Evolutionary conservation across 2,113 vertebrate species (phyloP).

Genomic region (Probosciger aterrimus): DNA sequence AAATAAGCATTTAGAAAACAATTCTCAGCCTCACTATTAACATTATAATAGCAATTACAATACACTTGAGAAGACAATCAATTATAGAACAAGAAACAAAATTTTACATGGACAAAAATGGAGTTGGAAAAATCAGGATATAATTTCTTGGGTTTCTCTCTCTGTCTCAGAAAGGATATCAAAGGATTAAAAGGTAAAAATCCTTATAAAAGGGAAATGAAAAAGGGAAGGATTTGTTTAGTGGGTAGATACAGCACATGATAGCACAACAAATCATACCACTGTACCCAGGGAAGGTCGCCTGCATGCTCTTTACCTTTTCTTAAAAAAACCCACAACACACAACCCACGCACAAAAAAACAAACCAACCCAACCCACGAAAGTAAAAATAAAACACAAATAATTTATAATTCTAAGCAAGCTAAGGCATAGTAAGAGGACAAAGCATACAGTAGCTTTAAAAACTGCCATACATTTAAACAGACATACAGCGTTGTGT

Average conservation of each 20-base stretch:
- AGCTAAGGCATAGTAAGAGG: not conserved
- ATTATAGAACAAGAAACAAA: not conserved
- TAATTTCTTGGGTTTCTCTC: not conserved
- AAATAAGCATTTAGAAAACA: not conserved
- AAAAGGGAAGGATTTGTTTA: not conserved
- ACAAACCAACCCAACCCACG: not conserved
- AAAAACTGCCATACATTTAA: not conserved
- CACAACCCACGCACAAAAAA: no score
- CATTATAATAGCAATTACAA: not conserved
- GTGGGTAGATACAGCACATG: not conserved
- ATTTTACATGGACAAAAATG: not conserved
- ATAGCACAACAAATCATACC: not conserved
- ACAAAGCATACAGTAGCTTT: not conserved
- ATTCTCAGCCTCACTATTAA: not conserved
- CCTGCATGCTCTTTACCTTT: not conserved
- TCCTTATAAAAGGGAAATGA: not conserved
- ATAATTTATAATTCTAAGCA: not conserved
- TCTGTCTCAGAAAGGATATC: not conserved
- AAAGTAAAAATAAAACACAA: not conserved
- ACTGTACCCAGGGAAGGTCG: not conserved
- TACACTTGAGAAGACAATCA: accelerated
- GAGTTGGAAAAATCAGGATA: not conserved
- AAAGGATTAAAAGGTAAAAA: not conserved
- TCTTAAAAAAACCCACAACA: not conserved
- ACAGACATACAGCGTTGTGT: not conserved